Percentiles rank a stretch among this genome's conserved stretches.
These are phyloP conservation scores for Protonemura montana DNA, from an alignment of 2,888 invertebrate genomes.

Conservation along the genomic window DNA sequence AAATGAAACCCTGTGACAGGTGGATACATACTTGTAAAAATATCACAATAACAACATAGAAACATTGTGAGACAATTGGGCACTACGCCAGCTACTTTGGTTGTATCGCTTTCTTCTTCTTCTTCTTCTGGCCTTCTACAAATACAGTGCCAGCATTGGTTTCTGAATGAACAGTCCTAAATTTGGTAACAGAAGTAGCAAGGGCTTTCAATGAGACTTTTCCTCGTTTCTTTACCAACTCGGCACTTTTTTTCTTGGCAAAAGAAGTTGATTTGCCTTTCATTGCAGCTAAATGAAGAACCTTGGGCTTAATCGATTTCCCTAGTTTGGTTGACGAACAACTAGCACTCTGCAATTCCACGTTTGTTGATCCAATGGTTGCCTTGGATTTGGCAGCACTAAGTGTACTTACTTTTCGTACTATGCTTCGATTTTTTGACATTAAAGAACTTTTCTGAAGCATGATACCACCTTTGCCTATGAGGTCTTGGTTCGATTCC, in stretches of 20 bases:
- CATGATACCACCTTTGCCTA: neutral
- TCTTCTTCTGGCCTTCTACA: neutral
- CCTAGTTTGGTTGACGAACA: slow-evolving; percentile 39
- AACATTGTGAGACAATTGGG: neutral
- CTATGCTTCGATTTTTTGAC: neutral
- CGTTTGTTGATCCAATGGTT: neutral
- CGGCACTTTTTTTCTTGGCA: slow-evolving; percentile 41
- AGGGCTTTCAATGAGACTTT: slow-evolving; percentile 43
- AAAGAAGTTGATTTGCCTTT: slow-evolving; percentile 45
- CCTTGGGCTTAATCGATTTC: slow-evolving; percentile 40
- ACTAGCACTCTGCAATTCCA: slow-evolving; percentile 14
- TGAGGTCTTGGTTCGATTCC: neutral
- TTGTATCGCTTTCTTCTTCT: neutral
- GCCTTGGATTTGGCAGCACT: slow-evolving; percentile 25
- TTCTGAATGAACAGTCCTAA: slow-evolving; percentile 13
- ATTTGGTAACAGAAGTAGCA: slow-evolving; percentile 41
- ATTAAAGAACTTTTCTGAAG: neutral
- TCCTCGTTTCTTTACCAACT: slow-evolving; percentile 43
- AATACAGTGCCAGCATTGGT: neutral
- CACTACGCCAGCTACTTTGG: slow-evolving; percentile 26
- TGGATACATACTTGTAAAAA: neutral
- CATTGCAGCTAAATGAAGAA: slow-evolving; percentile 40
- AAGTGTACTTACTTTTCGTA: neutral
- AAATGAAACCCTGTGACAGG: neutral
- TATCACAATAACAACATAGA: neutral